phyloP scores from a whole-genome alignment of 92 coral and sea anemone species.

The Zoanthus sociatus region DNA sequence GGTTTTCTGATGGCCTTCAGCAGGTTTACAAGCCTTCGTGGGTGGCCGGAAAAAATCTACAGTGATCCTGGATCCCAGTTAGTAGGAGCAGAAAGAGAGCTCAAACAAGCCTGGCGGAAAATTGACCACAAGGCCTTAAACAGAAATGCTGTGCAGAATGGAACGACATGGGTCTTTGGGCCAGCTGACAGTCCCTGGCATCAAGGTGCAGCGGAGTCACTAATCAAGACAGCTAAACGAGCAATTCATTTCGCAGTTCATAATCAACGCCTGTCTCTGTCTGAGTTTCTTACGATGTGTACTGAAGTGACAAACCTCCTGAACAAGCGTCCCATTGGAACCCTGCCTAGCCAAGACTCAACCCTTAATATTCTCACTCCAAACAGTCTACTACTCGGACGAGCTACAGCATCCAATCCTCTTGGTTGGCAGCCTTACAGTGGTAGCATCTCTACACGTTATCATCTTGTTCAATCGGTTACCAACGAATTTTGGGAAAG shows the following conservation, averaged over 20 bases:
- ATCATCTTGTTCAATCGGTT: too few relatives aligned
- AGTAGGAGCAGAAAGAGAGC: slow-evolving; percentile 70
- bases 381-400: slow-evolving; percentile 70
- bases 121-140: slow-evolving; percentile 50
- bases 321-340: slow-evolving; percentile 78
- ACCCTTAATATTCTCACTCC: slow-evolving; percentile 68
- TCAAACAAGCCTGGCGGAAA: slow-evolving; percentile 71
- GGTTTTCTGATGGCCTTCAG: slow-evolving; percentile 70
- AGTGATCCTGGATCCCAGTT: slow-evolving; percentile 84
- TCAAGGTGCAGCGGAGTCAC: slow-evolving; percentile 77
- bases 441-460: too few relatives aligned
- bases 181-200: slow-evolving; percentile 82
- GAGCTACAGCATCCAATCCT: slow-evolving; percentile 72
- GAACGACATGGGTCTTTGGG: slow-evolving; percentile 72
- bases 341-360: slow-evolving; percentile 66
- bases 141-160: slow-evolving; percentile 57
- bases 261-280: slow-evolving; percentile 70
- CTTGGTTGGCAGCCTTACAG: slow-evolving; percentile 67
- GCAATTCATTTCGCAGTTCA: slow-evolving; percentile 76
- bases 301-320: slow-evolving; percentile 70
- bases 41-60: slow-evolving; percentile 74
- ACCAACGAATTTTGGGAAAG: too few relatives aligned
- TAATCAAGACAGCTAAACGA: slow-evolving; percentile 73
- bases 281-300: slow-evolving; percentile 76
- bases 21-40: slow-evolving; percentile 72